Conservation (phyloP, 2,113 vertebrate species). For the cat (Felis catus) region DNA sequence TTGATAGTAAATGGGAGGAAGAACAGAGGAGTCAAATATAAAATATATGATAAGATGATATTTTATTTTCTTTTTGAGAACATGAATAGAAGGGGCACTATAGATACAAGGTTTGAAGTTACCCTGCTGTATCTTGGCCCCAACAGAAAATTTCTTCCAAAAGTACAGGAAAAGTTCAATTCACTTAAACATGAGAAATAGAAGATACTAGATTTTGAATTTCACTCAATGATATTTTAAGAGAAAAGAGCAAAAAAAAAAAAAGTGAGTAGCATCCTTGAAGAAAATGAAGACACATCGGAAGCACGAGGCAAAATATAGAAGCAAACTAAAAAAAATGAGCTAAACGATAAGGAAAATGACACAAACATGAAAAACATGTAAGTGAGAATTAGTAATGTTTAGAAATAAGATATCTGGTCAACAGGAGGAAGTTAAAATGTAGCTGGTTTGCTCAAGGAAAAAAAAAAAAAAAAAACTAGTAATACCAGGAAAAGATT, state of each 20-base stretch:
- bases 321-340: background rate
- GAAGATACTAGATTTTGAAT: background rate
- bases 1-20: background rate
- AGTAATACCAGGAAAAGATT: background rate
- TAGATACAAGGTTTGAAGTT: background rate
- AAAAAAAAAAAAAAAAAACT: background rate
- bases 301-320: background rate
- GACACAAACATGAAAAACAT: background rate
- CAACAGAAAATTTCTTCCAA: background rate
- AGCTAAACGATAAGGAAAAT: background rate
- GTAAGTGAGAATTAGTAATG: background rate
- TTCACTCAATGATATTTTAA: background rate
- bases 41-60: background rate
- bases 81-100: background rate
- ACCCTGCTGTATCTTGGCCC: too few species aligned
- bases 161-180: background rate
- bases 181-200: background rate
- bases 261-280: background rate
- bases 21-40: background rate
- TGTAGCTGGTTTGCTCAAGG: background rate
- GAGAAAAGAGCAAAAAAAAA: background rate
- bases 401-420: background rate
- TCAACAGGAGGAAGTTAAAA: background rate
- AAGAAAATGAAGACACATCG: background rate
- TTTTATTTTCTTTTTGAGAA: background rate